Conservation (phyloP, 1,140 invertebrate species). For the Pollicipes pollicipes region DNA sequence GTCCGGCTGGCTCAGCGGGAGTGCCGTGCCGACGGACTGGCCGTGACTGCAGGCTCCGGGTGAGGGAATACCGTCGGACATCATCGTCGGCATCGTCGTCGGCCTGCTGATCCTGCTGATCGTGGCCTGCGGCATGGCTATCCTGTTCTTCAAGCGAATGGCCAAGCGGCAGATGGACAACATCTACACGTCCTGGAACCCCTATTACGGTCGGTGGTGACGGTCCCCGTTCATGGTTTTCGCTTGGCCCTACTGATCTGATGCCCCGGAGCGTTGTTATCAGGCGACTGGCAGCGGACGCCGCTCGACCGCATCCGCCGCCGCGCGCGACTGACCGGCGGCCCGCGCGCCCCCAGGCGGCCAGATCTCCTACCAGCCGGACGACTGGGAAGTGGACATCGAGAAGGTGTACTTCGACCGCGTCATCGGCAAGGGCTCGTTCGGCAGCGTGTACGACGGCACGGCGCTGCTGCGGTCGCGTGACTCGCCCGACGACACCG, state of each 20-base stretch:
- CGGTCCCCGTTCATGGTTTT: background rate
- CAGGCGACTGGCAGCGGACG: too few species aligned
- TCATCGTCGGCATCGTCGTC: background rate
- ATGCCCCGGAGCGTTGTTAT: too few species aligned
- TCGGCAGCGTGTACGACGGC: slow-evolving; percentile 2
- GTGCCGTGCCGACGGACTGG: too few species aligned
- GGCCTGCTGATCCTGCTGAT: background rate
- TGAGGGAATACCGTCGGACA: background rate
- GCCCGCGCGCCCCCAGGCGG: background rate
- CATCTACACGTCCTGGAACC: background rate
- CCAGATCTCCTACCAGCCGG: background rate
- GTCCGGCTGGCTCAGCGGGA: too few species aligned
- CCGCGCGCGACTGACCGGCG: too few species aligned
- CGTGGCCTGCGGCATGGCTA: background rate
- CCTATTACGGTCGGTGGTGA: background rate
- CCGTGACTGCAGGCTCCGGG: background rate
- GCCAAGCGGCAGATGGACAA: background rate
- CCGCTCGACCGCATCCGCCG: too few species aligned
- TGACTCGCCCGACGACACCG: background rate
- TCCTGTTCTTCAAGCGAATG: background rate
- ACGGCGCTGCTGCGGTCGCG: background rate
- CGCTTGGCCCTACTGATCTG: too few species aligned
- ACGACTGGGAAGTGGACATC: background rate
- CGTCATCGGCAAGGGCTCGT: slow-evolving; percentile 4
- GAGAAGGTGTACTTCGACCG: background rate